phyloP scores from a whole-genome alignment of 2,113 vertebrate genomes.

The Tragelaphus scriptus region DNA sequence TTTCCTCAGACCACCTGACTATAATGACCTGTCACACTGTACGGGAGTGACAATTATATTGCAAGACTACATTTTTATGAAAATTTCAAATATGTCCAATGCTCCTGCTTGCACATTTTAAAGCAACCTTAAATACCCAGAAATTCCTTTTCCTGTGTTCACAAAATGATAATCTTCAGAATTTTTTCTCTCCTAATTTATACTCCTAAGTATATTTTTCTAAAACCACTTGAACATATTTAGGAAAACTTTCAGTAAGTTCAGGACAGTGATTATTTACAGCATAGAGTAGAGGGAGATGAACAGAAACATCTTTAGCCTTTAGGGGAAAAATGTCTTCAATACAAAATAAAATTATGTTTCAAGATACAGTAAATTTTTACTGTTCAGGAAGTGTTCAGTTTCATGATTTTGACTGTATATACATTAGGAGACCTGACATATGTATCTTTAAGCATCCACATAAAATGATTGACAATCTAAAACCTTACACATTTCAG shows the following conservation, averaged over 20 bases:
- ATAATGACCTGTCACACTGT: neutral
- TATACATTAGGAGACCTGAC: neutral
- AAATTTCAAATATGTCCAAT: neutral
- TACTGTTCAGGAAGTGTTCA: neutral
- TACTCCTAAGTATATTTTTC: neutral
- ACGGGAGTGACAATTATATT: neutral
- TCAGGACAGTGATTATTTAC: neutral
- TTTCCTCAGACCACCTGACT: neutral
- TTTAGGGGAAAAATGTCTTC: neutral
- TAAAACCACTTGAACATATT: neutral
- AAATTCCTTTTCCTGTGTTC: neutral
- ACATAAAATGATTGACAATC: neutral
- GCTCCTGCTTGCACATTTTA: neutral
- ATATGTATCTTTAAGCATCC: neutral
- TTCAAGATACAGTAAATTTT: neutral
- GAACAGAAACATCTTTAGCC: neutral
- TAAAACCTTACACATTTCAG: neutral
- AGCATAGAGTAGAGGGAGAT: neutral
- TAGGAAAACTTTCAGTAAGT: neutral
- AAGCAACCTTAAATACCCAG: neutral
- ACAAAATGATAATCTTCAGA: neutral
- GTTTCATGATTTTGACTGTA: neutral
- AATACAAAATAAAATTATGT: neutral
- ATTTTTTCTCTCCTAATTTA: neutral
- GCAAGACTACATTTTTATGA: neutral